Base-by-base conservation (phyloP, 2,113 vertebrate genomes). In the crab-eating macaque (Macaca fascicularis) region DNA sequence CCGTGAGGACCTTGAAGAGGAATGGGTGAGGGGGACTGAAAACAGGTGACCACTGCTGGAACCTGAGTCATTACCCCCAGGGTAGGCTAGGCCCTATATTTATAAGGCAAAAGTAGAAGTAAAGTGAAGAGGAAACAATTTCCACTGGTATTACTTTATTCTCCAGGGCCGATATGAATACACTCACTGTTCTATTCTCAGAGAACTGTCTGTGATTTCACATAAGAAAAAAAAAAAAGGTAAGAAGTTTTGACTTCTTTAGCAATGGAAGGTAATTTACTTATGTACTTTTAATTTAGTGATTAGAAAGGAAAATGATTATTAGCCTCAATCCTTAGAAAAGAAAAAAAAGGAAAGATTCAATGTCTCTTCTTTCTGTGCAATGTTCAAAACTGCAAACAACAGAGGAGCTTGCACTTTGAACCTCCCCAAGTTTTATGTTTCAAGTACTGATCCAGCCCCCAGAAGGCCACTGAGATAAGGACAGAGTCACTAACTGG, bases 301-400 rank as follows among this genome's bases (percentile, higher is more conserved):
- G n/a, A 87, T 92, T 80, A 80, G 8, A 86, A 88, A 87, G 35
- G 74, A 25, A 89, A 95, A 83, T 67, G 22, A 75, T 55, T 95
- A 78, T 84, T 74, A 75, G 93, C 35, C 50, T 93, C 61, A 80
- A 91, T 82, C 70, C 48, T 84, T n/a, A 91, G 12, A 25, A 57
- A 93, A 79, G 16, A 40, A 83, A 89, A 61, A 48, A 90, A 88
- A 89, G 7, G 48, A 43, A 52, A 8, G 16, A 40, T 27, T 91
- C 32, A 50, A 16, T 30, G 8, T 81, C 38, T 79, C 59, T 70
- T 78, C 30, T 79, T 89, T 92, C 79, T 59, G 23, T 40, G 43
- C 22, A 89, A 80, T 43, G 3, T 50, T 93, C 64, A 93, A 87
- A 95, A 64, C 32, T 75, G 9, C 27, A 72, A 88, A 90, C 67